Percentiles rank a stretch among this genome's conserved stretches.
phyloP scores from a whole-genome alignment of 2,113 vertebrate species.

The Aphelocoma coerulescens region DNA sequence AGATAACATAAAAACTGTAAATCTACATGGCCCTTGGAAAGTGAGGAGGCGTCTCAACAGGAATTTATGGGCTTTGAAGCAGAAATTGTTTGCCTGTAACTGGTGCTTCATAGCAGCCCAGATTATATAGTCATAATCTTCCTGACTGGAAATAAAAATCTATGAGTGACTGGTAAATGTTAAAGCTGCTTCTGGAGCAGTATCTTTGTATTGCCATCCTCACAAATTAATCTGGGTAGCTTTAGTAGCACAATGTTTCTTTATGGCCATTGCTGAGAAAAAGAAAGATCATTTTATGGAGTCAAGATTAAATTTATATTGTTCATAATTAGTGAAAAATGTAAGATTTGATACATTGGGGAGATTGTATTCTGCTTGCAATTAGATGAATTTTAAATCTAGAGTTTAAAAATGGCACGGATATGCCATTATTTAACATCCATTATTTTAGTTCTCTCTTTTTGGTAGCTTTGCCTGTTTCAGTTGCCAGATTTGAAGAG shows the following conservation, averaged over 20 bases:
- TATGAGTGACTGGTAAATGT: neutral
- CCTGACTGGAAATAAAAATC: neutral
- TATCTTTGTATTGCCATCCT: neutral
- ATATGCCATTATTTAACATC: neutral
- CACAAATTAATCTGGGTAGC: neutral
- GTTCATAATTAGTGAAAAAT: neutral
- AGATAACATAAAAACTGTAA: neutral
- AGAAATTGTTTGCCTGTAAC: neutral
- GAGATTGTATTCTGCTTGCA: neutral
- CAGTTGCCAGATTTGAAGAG: neutral
- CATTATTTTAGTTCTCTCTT: neutral
- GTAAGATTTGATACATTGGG: neutral
- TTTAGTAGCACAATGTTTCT: neutral
- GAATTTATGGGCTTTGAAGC: neutral
- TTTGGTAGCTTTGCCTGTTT: neutral
- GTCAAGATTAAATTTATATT: neutral
- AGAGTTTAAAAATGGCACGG: neutral
- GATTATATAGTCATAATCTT: neutral
- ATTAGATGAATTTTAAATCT: neutral
- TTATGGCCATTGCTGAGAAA: neutral
- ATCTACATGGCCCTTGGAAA: neutral
- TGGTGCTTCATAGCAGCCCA: neutral
- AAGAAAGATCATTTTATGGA: neutral
- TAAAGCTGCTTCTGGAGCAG: neutral
- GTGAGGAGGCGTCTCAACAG: neutral